Evolutionary conservation across 2,797 vertebrate genomes (phyloP), one percentile per base, ranked within the genome.

Genomic region (Anomalospiza imberbis): DNA sequence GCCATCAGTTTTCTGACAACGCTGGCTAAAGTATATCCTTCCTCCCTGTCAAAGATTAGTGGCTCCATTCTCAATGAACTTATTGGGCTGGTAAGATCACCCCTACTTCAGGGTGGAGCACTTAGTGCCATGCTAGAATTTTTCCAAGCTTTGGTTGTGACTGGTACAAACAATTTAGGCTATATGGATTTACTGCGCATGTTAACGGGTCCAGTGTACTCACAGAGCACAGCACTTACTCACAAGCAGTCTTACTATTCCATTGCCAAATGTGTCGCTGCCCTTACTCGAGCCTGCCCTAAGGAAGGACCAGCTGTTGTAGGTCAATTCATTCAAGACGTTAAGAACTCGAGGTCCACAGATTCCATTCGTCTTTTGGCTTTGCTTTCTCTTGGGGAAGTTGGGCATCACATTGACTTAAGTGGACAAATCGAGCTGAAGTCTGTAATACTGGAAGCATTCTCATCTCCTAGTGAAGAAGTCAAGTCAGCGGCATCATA

Each of bases 231-330:
- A 31, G 98, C 99, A 20, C 98, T 99, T 95, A 99, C 99, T 94
- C 99, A 99, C 98, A 99, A 99, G 97, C 99, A 99, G 97, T 99
- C 99, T 38, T 99, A 99, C 88, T 99, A 99, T 98, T 99, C 99
- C 96, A 99, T 99, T 97, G 99, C 99, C 90, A 99, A 99, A 95
- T 99, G 99, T 85, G 99, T 99, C 36, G 99, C 99, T 22, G 99
- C 99, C 36, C 98, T 99, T 81, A 99, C 99, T 65, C 97, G 99
- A 78, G 99, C 99, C 57, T 99, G 99, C 94, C 99, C 99, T 77
- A 98, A 98, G 84, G 99, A 99, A 95, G 99, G 99, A 8, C 99
- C 99, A 0, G 99, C 99, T 10, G 99, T 99, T 51, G 99, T 99
- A 51, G 99, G 99, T 86, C 99, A 99, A 97, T 99, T 99, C 97